phyloP scores from a whole-genome alignment of 2,113 vertebrate genomes.

The Motacilla tschutschensis region DNA sequence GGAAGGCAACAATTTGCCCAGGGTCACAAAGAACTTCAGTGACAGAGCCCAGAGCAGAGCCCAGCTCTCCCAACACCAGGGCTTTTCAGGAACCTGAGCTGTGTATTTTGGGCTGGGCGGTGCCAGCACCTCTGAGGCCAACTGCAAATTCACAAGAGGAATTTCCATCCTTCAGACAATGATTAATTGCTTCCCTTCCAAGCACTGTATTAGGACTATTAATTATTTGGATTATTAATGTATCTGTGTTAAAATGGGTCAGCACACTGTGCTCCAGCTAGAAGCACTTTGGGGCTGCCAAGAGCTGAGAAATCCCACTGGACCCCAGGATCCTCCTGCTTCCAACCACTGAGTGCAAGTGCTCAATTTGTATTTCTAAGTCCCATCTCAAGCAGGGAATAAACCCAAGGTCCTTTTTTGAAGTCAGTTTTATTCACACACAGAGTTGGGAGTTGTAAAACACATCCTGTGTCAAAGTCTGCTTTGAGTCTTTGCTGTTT shows the following conservation, averaged over 20 bases:
- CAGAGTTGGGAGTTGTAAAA: neutral
- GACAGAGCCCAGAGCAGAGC: neutral
- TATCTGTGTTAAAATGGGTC: neutral
- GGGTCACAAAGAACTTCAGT: neutral
- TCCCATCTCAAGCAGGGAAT: neutral
- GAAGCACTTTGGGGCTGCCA: neutral
- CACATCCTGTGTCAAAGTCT: neutral
- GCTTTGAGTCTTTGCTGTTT: neutral
- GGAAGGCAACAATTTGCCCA: neutral
- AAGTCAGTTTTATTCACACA: neutral
- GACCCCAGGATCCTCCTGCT: neutral
- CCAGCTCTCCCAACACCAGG: neutral
- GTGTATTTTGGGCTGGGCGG: neutral
- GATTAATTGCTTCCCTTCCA: neutral
- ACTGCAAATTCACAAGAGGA: neutral
- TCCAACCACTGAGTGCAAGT: neutral
- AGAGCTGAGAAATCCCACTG: neutral
- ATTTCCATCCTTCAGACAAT: neutral
- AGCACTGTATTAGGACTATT: neutral
- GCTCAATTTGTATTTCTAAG: neutral
- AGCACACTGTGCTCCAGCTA: neutral
- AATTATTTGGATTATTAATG: neutral
- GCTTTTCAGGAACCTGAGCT: neutral
- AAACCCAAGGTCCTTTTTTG: neutral
- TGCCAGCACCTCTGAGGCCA: rapidly evolving